Evolutionary conservation across 2,888 invertebrate species (phyloP).

Genomic region (Drosophila paucipuncta): DNA sequence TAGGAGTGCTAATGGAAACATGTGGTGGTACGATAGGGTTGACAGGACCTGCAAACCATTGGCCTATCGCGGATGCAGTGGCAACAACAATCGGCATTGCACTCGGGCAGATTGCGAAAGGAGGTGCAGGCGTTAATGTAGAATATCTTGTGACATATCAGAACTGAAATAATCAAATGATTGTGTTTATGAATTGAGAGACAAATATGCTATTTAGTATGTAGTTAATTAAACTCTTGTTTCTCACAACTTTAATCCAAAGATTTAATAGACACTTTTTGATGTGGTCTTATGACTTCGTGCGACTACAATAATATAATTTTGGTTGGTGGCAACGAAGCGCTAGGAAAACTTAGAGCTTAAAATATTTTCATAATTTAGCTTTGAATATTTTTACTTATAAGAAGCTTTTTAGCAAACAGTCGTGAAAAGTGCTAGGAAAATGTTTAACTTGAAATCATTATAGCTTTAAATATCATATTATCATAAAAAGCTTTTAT

Average conservation of each 20-base stretch:
- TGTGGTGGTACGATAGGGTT: slow-evolving; percentile 7
- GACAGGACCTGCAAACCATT: background rate
- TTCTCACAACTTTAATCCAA: no score
- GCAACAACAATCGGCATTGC: slow-evolving; percentile 27
- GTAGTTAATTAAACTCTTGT: no score
- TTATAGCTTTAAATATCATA: background rate
- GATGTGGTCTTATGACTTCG: background rate
- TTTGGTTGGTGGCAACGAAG: background rate
- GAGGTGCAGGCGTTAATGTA: background rate
- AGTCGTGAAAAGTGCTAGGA: background rate
- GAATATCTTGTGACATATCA: no score
- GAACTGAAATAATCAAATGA: no score
- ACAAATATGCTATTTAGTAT: no score
- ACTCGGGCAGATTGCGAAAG: background rate
- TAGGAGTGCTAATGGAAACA: background rate
- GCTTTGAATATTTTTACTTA: background rate
- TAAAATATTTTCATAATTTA: background rate
- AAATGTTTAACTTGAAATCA: background rate
- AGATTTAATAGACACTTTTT: background rate
- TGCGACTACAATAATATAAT: background rate
- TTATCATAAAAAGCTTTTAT: background rate
- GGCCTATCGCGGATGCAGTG: slow-evolving; percentile 26
- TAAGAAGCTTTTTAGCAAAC: background rate
- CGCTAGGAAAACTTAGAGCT: background rate
- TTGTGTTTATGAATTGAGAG: no score